Conservation (phyloP, 2,113 vertebrate species). For the Centrocercus urophasianus region DNA sequence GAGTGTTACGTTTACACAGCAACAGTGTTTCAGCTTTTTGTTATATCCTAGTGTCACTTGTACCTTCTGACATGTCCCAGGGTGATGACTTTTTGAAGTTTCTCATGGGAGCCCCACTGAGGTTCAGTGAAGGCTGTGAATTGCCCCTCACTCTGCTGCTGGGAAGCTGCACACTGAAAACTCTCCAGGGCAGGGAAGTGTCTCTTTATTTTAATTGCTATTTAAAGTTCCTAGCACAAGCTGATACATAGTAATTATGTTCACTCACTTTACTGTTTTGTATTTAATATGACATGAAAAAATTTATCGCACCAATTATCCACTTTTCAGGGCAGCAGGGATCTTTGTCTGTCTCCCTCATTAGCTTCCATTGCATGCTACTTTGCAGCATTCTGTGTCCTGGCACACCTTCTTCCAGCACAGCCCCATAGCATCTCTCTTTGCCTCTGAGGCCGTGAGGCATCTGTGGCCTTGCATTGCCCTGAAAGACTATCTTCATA, state of each 20-base stretch:
- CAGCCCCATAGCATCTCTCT: background rate
- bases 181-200: background rate
- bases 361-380: background rate
- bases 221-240: background rate
- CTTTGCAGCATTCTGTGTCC: background rate
- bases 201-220: background rate
- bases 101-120: background rate
- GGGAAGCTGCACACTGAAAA: background rate
- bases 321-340: fast-evolving
- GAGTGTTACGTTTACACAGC: background rate
- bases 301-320: background rate
- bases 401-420: background rate
- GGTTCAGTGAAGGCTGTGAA: background rate
- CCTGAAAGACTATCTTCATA: background rate
- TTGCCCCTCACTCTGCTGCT: fast-evolving
- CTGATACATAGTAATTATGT: background rate
- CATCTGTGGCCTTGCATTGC: background rate
- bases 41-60: background rate
- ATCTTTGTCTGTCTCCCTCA: background rate
- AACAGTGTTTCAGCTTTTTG: background rate
- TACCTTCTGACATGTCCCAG: background rate
- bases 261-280: background rate
- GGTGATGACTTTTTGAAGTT: background rate
- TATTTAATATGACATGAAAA: background rate
- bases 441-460: background rate